Evolutionary conservation across 2,888 invertebrate genomes (phyloP).

Genomic region (Neocrepidodera transversa): DNA sequence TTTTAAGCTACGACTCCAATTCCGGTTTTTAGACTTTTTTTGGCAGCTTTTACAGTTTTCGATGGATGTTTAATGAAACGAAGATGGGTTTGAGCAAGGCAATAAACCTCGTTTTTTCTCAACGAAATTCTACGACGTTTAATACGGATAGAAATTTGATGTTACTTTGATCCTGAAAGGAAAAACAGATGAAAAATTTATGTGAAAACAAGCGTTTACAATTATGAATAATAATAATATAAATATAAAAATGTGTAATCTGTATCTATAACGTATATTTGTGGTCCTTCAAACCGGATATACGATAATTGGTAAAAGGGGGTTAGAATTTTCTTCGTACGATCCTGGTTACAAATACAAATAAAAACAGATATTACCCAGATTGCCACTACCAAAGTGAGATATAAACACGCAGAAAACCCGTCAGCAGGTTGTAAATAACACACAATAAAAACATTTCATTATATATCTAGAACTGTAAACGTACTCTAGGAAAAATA

Average conservation of each 20-base stretch:
- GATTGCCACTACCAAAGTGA: not conserved
- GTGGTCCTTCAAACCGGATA: too few species aligned
- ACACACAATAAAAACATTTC: constrained; percentile 14
- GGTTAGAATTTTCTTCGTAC: too few species aligned
- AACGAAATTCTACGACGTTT: constrained; percentile 23
- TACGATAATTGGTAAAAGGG: too few species aligned
- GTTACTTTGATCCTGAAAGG: too few species aligned
- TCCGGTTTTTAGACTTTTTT: constrained; percentile 26
- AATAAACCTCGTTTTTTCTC: constrained; percentile 35
- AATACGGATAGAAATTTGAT: constrained; percentile 36
- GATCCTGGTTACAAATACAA: too few species aligned
- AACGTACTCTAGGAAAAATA: constrained; percentile 13
- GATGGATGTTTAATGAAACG: constrained; percentile 38
- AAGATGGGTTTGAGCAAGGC: constrained; percentile 27
- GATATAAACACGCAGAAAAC: constrained; percentile 11
- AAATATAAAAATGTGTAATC: too few species aligned
- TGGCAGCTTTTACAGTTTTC: constrained; percentile 28
- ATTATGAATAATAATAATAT: too few species aligned
- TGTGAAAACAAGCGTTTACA: too few species aligned
- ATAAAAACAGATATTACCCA: not conserved
- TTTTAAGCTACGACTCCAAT: constrained; percentile 29
- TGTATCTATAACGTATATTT: too few species aligned
- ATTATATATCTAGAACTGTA: constrained; percentile 18
- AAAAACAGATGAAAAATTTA: too few species aligned
- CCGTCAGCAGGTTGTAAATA: constrained; percentile 19